Evolutionary conservation across 37 sponge, comb jelly and placozoan genomes (phyloP).

Genomic region (Beroe ovata): DNA sequence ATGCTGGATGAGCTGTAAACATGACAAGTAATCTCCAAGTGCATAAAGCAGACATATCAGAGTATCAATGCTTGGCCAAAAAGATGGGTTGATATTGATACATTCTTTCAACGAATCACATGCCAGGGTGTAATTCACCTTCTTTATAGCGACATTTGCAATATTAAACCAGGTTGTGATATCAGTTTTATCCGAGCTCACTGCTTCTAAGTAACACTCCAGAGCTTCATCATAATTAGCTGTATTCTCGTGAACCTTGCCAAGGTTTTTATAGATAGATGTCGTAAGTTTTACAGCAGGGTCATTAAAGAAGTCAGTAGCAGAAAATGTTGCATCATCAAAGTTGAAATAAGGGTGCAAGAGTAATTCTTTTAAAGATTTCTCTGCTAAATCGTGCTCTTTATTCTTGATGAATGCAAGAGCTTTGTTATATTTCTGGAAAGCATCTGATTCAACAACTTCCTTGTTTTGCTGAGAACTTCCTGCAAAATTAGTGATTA

Average conservation of each 20-base stretch:
- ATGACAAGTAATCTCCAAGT: slow-evolving; percentile 44
- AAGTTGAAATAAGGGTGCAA: slow-evolving; percentile 61
- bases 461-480: slow-evolving; percentile 46
- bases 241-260: slow-evolving; percentile 56
- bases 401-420: slow-evolving; percentile 51
- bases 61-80: slow-evolving; percentile 65
- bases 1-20: slow-evolving; percentile 36
- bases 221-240: slow-evolving; percentile 57
- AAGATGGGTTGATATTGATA: slow-evolving; percentile 22
- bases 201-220: slow-evolving; percentile 40
- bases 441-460: slow-evolving; percentile 63
- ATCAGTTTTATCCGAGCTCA: slow-evolving; percentile 52
- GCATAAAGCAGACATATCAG: slow-evolving; percentile 59
- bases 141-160: slow-evolving; percentile 51
- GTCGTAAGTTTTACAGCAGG: slow-evolving; percentile 50
- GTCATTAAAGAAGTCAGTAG: slow-evolving; percentile 57
- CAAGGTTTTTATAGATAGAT: slow-evolving; percentile 63
- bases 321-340: slow-evolving; percentile 43
- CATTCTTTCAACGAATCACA: slow-evolving; percentile 51
- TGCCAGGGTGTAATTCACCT: slow-evolving; percentile 41
- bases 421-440: slow-evolving; percentile 55
- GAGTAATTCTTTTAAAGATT: slow-evolving; percentile 26
- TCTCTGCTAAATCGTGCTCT: slow-evolving; percentile 57
- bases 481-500: too few species aligned
- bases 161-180: slow-evolving; percentile 61